Conservation (phyloP, 1,140 invertebrate genomes). For the Cydia strobilella region DNA sequence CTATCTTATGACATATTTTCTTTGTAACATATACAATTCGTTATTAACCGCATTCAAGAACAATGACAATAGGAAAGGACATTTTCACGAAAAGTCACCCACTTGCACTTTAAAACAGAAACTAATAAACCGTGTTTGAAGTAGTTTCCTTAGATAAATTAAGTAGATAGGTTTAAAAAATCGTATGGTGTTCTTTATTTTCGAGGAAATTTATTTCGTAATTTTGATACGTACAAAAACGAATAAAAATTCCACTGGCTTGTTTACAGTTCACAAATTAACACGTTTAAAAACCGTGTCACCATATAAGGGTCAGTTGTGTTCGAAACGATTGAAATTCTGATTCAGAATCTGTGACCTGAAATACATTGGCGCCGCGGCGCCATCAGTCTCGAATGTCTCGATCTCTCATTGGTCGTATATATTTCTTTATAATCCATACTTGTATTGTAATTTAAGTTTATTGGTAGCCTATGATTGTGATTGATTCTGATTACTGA, state of each 20-base stretch:
- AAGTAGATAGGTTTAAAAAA: not conserved
- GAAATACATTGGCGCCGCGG: constrained; percentile 52
- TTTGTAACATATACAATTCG: not conserved
- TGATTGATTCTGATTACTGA: constrained; percentile 13
- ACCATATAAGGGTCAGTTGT: constrained; percentile 29
- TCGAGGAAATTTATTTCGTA: not conserved
- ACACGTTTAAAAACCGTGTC: constrained; percentile 21
- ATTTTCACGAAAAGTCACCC: too few species aligned
- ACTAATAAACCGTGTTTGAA: too few species aligned
- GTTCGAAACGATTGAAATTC: constrained; percentile 50
- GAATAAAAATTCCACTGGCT: constrained; percentile 5
- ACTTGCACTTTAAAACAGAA: too few species aligned
- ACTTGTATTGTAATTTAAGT: constrained; percentile 19
- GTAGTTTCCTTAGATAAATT: too few species aligned
- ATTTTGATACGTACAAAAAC: not conserved
- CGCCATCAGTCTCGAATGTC: constrained; percentile 44
- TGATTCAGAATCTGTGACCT: constrained; percentile 61
- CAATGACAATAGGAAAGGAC: too few species aligned
- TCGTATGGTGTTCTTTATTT: constrained; percentile 22
- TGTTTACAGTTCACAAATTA: constrained; percentile 29
- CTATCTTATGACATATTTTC: not conserved
- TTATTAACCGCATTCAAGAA: too few species aligned
- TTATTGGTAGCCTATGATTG: not conserved
- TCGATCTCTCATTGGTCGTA: constrained; percentile 24
- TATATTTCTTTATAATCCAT: constrained; percentile 17